Conservation (phyloP, 2,888 invertebrate species). For the Pristionchus entomophagus region DNA sequence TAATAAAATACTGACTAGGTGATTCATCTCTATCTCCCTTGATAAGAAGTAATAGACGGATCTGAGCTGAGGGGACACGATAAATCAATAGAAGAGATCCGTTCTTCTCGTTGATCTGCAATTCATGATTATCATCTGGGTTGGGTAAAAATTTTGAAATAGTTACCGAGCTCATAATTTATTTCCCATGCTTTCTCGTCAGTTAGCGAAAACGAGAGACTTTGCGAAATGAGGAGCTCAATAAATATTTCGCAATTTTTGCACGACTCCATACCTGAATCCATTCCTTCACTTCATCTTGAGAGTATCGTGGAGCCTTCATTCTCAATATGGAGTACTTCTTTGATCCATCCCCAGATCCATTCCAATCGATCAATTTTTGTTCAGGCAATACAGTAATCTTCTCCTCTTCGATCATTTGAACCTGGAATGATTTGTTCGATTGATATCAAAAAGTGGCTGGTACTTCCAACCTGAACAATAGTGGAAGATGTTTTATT, state of each 20-base stretch:
- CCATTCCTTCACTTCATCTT: constrained; percentile 11
- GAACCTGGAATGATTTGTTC: constrained; percentile 22
- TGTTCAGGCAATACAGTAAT: background rate
- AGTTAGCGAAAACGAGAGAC: too few relatives aligned
- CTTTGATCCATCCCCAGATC: background rate
- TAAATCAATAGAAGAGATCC: background rate
- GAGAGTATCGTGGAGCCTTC: background rate
- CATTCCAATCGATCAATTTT: constrained; percentile 31
- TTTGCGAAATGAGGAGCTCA: too few relatives aligned
- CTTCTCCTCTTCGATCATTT: constrained; percentile 39
- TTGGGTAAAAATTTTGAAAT: background rate
- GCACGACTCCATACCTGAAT: constrained; percentile 2
- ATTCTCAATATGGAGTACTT: background rate
- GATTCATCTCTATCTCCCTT: constrained; percentile 14
- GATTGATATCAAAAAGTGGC: background rate
- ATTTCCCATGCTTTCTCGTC: too few relatives aligned
- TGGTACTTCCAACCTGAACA: constrained; percentile 32
- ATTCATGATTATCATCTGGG: too few relatives aligned
- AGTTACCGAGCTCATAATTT: too few relatives aligned
- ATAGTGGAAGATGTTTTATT: constrained; percentile 34
- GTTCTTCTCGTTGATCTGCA: constrained; percentile 26
- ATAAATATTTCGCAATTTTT: too few relatives aligned
- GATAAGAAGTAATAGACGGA: constrained; percentile 14
- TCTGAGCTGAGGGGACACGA: background rate
- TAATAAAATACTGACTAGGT: background rate